Base-by-base conservation (phyloP, 2,113 vertebrate genomes). In the Macroglossus sobrinus region DNA sequence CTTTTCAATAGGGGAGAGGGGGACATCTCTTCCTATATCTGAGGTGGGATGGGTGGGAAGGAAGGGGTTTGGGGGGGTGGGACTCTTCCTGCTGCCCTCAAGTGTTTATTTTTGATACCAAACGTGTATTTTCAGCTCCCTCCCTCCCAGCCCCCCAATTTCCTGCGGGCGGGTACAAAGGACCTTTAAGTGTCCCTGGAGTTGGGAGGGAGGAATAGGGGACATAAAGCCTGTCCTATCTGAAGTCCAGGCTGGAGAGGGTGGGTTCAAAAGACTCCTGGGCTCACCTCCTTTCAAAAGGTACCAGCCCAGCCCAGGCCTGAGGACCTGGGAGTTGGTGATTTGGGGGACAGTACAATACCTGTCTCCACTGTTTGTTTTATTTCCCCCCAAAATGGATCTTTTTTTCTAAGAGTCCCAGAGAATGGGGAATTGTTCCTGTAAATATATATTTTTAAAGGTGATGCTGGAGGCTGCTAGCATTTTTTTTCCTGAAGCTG, bases 401-500 rank as follows among this genome's bases (percentile, higher is more conserved):
- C 79, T 95, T 97, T 96, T 96, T 92, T 97, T 96, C 95, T 97
- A 97, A 98, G 94, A 96, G 96, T 98, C 89, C 95, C 97, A 97
- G 94, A 97, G 95, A 97, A 94, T 95, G 93, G 97, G 97, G 94
- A 96, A 97, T 98, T 95, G 94, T 96, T 97, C 97, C 93, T 98
- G 96, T 98, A 98, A 98, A 98, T 98, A 98, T 98, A 97, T 98
- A 98, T 97, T 98, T 98, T 98, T 97, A 96, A 98, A 97, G 63
- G 95, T 93, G 97, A 96, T 91, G 26, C 63, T 89, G 28, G 45
- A 97, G 93, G 80, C 94, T 96, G 87, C 61, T 94, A 88, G 61
- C 38, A 19, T 93, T 96, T 96, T 92, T 85, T 81, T 35, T 9
- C 55, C 28, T 22, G 26, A 69, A 80, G 45, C 90, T 2, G 0